These are phyloP conservation scores for Tetranychus cinnabarinus DNA, from an alignment of 1,140 invertebrate genomes.

Conservation along the genomic window DNA sequence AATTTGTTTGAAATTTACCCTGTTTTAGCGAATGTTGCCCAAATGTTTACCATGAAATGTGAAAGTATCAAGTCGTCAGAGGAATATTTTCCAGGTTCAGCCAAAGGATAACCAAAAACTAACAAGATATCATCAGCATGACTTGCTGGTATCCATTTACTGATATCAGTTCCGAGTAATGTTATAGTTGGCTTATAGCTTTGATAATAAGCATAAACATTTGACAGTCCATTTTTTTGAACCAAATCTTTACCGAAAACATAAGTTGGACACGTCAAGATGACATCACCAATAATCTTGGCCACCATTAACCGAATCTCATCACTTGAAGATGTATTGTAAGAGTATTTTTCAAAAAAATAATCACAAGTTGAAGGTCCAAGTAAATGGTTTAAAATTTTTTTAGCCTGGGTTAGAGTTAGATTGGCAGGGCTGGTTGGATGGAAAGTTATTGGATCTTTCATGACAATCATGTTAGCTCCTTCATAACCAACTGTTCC, in stretches of 20 bases:
- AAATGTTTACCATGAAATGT: slow-evolving; percentile 21
- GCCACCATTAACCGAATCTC: too few species aligned
- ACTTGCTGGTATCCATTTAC: slow-evolving; percentile 27
- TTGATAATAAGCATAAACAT: not conserved
- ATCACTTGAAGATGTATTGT: too few species aligned
- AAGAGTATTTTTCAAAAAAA: too few species aligned
- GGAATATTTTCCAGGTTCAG: slow-evolving; percentile 17
- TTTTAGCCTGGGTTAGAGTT: too few species aligned
- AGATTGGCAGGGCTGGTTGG: too few species aligned
- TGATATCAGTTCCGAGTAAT: too few species aligned
- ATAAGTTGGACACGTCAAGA: not conserved
- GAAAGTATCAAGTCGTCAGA: slow-evolving; percentile 14
- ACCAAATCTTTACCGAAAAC: not conserved
- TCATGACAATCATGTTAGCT: too few species aligned
- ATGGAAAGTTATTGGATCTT: too few species aligned
- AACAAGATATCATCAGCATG: slow-evolving; percentile 29
- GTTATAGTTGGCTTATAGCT: not conserved
- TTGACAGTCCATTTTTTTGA: not conserved
- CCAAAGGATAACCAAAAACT: slow-evolving; percentile 25
- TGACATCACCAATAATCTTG: not conserved
- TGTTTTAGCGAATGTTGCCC: slow-evolving; percentile 19
- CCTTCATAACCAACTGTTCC: too few species aligned
- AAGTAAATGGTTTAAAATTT: too few species aligned
- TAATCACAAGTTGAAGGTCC: too few species aligned
- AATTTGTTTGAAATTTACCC: too few species aligned